Base-by-base conservation (phyloP, 2,113 vertebrate genomes). In the Ptilonorhynchus violaceus region DNA sequence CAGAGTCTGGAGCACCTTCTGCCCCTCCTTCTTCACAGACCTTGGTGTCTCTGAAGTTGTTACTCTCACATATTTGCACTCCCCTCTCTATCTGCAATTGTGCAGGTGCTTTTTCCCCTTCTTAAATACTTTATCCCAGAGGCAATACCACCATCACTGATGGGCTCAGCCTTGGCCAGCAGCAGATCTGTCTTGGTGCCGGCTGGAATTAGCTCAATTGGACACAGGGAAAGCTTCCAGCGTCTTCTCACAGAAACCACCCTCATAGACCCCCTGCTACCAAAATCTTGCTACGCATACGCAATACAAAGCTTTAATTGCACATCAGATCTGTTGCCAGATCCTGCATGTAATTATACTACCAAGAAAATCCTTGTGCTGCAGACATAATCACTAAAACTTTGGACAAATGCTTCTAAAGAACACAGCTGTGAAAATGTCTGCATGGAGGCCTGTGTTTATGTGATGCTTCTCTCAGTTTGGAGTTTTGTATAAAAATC, bases 101-200 rank as follows among this genome's bases (percentile, higher is more conserved):
- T 3, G 2, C 49, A 89, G 28, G 19, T 21, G 11, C 6, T 62
- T 44, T 56, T 30, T 14, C 4, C 19, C 16, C 35, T 44, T 66
- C 52, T 15, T 35, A 81, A 35, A 15, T 1, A 25, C 1, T 2
- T 44, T 60, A 44, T 28, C 7, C 13, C 56, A 44, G 28, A 66
- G 50, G n/a, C 2, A 6, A 25, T 24, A n/a, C 50, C 31, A 10
- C 23, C 6, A 8, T 13, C 5, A 1, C 23, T 1, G 0, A 60
- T 14, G 23, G 13, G 28, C 31, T 15, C 10, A 13, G 69, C 35
- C 89, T 75, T 39, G 27, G 49, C 9, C 50, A 44, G n/a, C 1
- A 7, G 27, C 0, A 0, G 24, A 28, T 42, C 27, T 16, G 5
- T 11, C 44, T 17, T n/a, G 2, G 1, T 47, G 50, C 31, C 3